phyloP scores from a whole-genome alignment of 2,888 invertebrate species.

The Sepiola atlantica region DNA sequence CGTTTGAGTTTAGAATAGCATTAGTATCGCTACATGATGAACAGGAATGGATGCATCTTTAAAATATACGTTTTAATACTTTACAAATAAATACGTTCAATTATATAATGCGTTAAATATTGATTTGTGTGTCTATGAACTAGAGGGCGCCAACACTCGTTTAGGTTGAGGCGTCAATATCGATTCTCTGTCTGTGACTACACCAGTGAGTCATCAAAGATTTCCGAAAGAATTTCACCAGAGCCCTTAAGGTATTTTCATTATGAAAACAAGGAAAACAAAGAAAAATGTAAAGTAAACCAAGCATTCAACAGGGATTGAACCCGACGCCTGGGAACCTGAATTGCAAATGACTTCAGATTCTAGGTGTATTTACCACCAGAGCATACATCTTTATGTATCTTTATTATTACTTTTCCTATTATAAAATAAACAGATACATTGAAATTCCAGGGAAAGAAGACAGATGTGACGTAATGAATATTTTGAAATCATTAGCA shows the following conservation, averaged over 20 bases:
- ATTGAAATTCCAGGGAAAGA: not conserved
- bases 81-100: no score
- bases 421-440: not conserved
- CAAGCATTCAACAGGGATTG: not conserved
- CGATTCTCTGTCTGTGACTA: not conserved
- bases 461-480: slow-evolving; percentile 14
- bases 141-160: not conserved
- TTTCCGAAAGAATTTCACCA: not conserved
- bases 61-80: no score
- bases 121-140: not conserved
- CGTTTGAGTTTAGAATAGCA: no score
- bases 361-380: not conserved
- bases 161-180: not conserved
- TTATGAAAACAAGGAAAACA: not conserved
- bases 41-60: no score
- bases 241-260: not conserved
- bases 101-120: not conserved
- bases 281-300: not conserved
- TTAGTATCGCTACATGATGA: no score
- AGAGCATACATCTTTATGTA: not conserved
- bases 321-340: not conserved
- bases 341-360: not conserved
- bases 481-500: slow-evolving; percentile 6
- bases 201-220: not conserved
- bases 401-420: no score